These are phyloP conservation scores for Caenorhabditis zanzibari DNA, from an alignment of 2,888 invertebrate genomes.

Conservation along the genomic window DNA sequence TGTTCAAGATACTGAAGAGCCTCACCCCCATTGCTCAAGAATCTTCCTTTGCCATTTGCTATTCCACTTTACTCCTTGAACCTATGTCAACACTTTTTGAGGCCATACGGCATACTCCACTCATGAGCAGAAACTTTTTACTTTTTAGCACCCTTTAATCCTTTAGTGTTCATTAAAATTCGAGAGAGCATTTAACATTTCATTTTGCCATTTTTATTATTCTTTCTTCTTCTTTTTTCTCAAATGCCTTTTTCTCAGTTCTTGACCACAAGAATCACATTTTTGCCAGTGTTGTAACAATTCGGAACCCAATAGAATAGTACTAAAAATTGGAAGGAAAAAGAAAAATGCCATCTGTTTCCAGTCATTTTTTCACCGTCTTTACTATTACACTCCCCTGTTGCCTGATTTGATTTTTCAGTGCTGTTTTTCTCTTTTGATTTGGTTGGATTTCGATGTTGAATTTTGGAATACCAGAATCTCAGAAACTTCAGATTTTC, in stretches of 20 bases:
- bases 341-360: constrained; percentile 19
- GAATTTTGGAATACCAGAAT: not conserved
- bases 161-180: too few species aligned
- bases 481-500: not conserved
- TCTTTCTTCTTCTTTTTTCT: not conserved
- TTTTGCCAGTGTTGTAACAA: constrained; percentile 4
- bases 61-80: constrained; percentile 40
- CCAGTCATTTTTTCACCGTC: not conserved
- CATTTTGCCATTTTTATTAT: too few species aligned
- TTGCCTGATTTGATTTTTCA: too few species aligned
- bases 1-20: constrained; percentile 21
- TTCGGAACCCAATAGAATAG: not conserved
- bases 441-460: not conserved
- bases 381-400: not conserved
- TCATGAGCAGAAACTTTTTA: not conserved
- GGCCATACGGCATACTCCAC: not conserved
- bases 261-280: constrained; percentile 15
- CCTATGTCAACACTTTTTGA: constrained; percentile 50
- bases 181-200: too few species aligned
- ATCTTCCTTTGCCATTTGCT: not conserved
- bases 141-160: too few species aligned
- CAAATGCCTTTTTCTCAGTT: constrained; percentile 1
- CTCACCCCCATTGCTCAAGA: not conserved
- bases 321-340: too few species aligned
- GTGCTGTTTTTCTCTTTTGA: not conserved